These are phyloP conservation scores for Luffia ferchaultella DNA, from an alignment of 2,888 invertebrate species.

Conservation along the genomic window DNA sequence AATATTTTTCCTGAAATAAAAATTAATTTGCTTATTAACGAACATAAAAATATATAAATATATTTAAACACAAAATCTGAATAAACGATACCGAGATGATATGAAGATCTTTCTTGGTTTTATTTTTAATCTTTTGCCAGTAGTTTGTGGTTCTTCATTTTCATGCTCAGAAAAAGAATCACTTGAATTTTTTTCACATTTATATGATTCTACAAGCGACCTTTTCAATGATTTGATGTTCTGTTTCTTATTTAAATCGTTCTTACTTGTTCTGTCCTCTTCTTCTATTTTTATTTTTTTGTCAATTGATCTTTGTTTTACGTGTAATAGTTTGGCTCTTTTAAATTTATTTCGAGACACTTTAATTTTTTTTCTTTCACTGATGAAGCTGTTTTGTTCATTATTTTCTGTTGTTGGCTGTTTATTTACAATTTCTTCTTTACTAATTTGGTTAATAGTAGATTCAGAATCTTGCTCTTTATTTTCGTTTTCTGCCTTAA, in stretches of 20 bases:
- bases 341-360: slow-evolving; percentile 50
- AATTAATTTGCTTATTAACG: background rate
- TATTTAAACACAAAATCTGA: background rate
- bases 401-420: slow-evolving; percentile 14
- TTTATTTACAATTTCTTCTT: background rate
- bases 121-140: slow-evolving; percentile 52
- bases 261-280: too few species aligned
- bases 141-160: slow-evolving; percentile 41
- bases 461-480: slow-evolving; percentile 12
- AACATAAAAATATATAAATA: background rate
- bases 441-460: slow-evolving; percentile 3
- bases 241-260: slow-evolving; percentile 26
- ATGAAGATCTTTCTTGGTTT: slow-evolving; percentile 55
- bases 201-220: slow-evolving; percentile 36
- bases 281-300: too few species aligned
- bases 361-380: slow-evolving; percentile 46
- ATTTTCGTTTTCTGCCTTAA: slow-evolving; percentile 5
- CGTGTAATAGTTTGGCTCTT: slow-evolving; percentile 27
- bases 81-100: slow-evolving; percentile 36
- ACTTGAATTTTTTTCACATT: slow-evolving; percentile 49
- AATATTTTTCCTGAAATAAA: slow-evolving; percentile 54
- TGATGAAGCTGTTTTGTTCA: slow-evolving; percentile 20
- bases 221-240: slow-evolving; percentile 43
- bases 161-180: slow-evolving; percentile 59
- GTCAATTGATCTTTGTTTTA: slow-evolving; percentile 29